Percentiles rank a stretch among this genome's conserved stretches.
phyloP scores from a whole-genome alignment of 2,797 vertebrate species.

The Triplophysa bombifrons region DNA sequence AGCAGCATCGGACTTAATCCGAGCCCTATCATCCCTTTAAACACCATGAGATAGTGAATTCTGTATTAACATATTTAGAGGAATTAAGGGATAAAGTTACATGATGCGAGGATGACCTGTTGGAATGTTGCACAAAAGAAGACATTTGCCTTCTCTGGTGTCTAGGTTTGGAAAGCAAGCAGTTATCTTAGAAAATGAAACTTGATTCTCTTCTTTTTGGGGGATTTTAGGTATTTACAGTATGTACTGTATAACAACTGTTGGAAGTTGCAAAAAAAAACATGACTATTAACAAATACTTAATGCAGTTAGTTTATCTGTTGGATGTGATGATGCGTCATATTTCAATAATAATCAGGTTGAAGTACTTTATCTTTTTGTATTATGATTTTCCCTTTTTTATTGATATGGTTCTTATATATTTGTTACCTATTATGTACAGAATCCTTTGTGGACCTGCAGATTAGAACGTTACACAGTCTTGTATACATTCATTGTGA shows the following conservation, averaged over 20 bases:
- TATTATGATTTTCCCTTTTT: not conserved
- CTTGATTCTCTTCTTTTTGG: not conserved
- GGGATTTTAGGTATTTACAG: not conserved
- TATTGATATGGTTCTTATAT: not conserved
- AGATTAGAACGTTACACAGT: not conserved
- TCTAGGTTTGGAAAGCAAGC: not conserved
- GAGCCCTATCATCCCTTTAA: not conserved
- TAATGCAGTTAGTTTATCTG: not conserved
- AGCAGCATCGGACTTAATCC: not conserved
- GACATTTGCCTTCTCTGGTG: not conserved
- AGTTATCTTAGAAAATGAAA: not conserved
- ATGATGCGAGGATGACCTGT: not conserved
- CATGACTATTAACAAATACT: not conserved
- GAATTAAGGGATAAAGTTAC: not conserved
- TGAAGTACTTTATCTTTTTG: no score
- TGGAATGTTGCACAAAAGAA: not conserved
- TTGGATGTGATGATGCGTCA: not conserved
- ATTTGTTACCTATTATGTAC: not conserved
- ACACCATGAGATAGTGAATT: not conserved
- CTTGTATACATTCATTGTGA: constrained; percentile 1
- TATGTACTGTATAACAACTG: not conserved
- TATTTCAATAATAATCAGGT: not conserved
- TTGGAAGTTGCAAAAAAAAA: not conserved
- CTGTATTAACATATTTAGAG: not conserved
- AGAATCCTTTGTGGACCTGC: not conserved